These are phyloP conservation scores for Alloplasta piceator DNA, from an alignment of 2,888 invertebrate genomes.

Conservation along the genomic window DNA sequence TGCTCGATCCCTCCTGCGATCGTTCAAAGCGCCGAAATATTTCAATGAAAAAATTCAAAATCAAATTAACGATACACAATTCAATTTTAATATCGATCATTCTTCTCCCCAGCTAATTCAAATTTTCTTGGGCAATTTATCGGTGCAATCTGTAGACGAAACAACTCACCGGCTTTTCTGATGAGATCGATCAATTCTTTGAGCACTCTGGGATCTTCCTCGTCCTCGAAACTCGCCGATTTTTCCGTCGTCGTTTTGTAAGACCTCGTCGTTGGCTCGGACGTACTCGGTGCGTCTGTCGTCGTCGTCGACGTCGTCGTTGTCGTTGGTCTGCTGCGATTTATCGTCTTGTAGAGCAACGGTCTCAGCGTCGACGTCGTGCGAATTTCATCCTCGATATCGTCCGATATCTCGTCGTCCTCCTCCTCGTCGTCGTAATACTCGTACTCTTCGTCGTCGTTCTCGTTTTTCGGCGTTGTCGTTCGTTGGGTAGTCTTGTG, in stretches of 20 bases:
- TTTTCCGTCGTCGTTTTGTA: constrained; percentile 65
- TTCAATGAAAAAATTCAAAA: constrained; percentile 2
- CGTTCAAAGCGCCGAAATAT: constrained; percentile 11
- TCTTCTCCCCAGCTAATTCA: background rate
- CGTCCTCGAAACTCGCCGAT: constrained; percentile 82
- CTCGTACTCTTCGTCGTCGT: constrained; percentile 82
- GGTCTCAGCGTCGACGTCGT: constrained; percentile 75
- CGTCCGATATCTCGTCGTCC: constrained; percentile 84
- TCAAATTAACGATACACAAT: background rate
- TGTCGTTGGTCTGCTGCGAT: constrained; percentile 76
- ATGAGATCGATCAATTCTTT: constrained; percentile 93
- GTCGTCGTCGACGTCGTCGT: constrained; percentile 77
- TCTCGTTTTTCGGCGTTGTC: constrained; percentile 83
- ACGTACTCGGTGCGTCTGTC: constrained; percentile 39
- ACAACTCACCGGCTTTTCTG: constrained; percentile 90
- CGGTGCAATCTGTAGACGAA: background rate
- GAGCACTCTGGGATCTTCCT: constrained; percentile 91
- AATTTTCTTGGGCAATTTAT: background rate
- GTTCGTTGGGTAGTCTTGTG: constrained; percentile 84
- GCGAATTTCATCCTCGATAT: constrained; percentile 82
- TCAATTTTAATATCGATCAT: no score
- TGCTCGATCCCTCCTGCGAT: constrained; percentile 91
- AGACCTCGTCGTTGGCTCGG: constrained; percentile 21
- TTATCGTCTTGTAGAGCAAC: constrained; percentile 80
- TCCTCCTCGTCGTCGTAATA: constrained; percentile 85